A percentile compares a stretch with the other conserved stretches of the same genome.
Evolutionary conservation across 2,113 vertebrate species (phyloP).

Genomic region (Clupea harengus): DNA sequence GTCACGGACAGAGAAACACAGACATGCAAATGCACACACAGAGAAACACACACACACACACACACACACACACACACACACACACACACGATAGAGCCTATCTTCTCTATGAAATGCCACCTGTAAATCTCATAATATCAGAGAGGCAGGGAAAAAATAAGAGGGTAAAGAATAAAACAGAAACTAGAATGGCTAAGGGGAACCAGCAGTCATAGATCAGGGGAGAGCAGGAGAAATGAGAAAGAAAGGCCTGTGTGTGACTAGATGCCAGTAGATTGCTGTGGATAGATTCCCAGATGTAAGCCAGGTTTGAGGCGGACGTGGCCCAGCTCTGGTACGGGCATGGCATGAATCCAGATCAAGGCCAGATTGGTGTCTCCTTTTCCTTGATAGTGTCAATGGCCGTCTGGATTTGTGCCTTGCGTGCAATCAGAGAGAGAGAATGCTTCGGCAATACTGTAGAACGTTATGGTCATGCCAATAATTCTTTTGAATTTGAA

Average conservation of each 20-base stretch:
- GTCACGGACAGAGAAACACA: background rate
- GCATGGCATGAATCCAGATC: background rate
- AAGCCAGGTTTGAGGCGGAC: background rate
- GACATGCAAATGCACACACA: background rate
- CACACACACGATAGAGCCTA: background rate
- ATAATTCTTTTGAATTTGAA: too few species aligned
- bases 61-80: background rate
- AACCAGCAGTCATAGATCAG: too few species aligned
- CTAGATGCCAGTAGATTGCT: too few species aligned
- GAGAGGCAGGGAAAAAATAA: background rate
- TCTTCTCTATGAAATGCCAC: background rate
- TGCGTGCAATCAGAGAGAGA: background rate
- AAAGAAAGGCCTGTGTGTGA: too few species aligned
- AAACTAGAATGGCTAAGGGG: too few species aligned
- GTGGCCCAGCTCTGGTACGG: background rate
- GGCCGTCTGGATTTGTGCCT: background rate
- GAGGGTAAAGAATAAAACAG: too few species aligned
- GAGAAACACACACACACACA: background rate
- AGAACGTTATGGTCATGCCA: too few species aligned
- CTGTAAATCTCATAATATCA: background rate
- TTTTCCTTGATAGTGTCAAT: background rate
- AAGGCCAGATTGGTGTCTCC: background rate
- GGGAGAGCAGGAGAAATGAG: too few species aligned
- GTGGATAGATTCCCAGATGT: too few species aligned
- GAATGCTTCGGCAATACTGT: background rate